These are phyloP conservation scores for Atta cephalotes DNA, from an alignment of 1,140 invertebrate species.

Conservation along the genomic window DNA sequence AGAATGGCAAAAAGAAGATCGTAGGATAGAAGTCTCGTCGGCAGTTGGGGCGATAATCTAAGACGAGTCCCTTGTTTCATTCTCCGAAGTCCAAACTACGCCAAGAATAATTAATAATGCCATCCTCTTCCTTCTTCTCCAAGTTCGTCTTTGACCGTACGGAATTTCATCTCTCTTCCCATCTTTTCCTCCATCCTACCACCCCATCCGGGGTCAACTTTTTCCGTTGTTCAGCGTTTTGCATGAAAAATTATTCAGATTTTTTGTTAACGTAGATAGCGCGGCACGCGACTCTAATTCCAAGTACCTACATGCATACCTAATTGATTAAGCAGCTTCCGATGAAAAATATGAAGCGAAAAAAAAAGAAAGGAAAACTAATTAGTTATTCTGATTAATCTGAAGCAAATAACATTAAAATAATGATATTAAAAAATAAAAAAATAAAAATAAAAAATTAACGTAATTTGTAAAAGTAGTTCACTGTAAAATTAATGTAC, in stretches of 20 bases:
- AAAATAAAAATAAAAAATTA: background rate
- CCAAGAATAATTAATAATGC: constrained; percentile 73
- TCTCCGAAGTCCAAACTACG: constrained; percentile 53
- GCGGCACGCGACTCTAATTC: background rate
- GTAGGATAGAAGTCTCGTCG: constrained; percentile 52
- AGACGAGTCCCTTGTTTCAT: constrained; percentile 50
- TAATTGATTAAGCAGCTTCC: constrained; percentile 47
- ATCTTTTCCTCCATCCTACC: background rate
- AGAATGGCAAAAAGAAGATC: constrained; percentile 60
- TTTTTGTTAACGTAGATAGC: background rate
- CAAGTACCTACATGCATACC: background rate
- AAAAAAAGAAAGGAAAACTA: background rate
- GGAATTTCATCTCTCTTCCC: constrained; percentile 34
- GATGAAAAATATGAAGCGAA: background rate
- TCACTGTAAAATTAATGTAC: background rate
- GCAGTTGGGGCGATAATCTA: constrained; percentile 55
- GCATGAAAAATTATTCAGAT: constrained; percentile 18
- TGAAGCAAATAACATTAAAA: background rate
- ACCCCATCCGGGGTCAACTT: background rate
- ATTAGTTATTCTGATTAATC: background rate
- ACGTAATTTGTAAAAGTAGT: background rate
- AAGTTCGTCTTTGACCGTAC: constrained; percentile 15
- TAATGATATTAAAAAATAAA: background rate
- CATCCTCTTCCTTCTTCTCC: background rate
- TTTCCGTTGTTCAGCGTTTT: constrained; percentile 1